These are phyloP conservation scores for Montifringilla adamsi DNA, from an alignment of 2,113 vertebrate genomes.

Conservation along the genomic window DNA sequence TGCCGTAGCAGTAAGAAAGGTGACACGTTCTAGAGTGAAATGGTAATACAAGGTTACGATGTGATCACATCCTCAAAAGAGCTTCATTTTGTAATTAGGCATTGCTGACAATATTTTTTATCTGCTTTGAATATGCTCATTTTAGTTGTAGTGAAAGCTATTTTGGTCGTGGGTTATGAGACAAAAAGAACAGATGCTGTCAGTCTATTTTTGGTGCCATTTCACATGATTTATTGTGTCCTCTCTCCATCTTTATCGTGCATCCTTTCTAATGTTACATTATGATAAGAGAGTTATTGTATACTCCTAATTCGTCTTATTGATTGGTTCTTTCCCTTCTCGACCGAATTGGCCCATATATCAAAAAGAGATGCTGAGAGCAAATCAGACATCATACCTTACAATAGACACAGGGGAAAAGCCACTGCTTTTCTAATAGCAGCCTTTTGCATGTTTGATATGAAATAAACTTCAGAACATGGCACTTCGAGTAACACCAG, in stretches of 20 bases:
- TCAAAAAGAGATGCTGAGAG: not conserved
- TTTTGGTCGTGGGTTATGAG: not conserved
- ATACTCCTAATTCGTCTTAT: not conserved
- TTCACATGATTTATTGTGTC: not conserved
- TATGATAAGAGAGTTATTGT: not conserved
- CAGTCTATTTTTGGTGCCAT: not conserved
- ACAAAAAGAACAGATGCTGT: not conserved
- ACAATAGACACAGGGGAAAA: not conserved
- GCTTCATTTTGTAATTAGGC: not conserved
- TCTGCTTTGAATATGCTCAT: not conserved
- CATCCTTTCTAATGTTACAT: not conserved
- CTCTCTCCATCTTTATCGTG: not conserved
- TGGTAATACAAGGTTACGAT: accelerated
- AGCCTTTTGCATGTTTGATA: not conserved
- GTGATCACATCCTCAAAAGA: not conserved
- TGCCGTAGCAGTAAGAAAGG: not conserved
- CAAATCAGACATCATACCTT: not conserved
- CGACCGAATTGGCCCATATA: not conserved
- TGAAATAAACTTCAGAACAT: not conserved
- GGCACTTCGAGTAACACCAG: not conserved
- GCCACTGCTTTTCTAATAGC: not conserved
- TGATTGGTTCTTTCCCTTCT: not conserved
- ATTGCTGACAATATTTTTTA: not conserved
- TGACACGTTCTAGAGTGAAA: not conserved
- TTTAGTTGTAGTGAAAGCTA: not conserved